A percentile compares a stretch with the other conserved stretches of the same genome.
Conservation (phyloP, 2,797 vertebrate species). For the Fistularia tabacaria region DNA sequence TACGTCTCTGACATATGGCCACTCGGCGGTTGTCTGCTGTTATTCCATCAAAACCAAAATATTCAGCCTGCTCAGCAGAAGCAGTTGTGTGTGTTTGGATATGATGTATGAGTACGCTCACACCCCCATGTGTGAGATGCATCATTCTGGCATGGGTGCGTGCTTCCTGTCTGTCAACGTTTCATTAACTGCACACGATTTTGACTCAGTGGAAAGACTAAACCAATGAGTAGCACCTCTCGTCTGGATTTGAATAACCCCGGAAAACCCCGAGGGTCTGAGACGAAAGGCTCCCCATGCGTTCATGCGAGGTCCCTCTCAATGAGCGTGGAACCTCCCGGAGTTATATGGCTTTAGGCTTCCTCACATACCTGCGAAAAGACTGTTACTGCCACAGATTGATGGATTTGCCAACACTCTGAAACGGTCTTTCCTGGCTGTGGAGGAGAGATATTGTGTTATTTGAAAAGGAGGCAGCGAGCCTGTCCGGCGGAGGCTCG, state of each 20-base stretch:
- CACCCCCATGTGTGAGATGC: slow-evolving; percentile 27
- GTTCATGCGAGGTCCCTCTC: slow-evolving; percentile 17
- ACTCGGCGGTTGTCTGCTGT: slow-evolving; percentile 12
- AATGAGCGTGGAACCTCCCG: slow-evolving; percentile 7
- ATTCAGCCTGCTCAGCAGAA: slow-evolving; percentile 11
- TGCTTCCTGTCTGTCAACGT: slow-evolving; percentile 51
- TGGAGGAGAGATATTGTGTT: slow-evolving; percentile 4
- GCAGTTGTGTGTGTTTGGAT: background rate
- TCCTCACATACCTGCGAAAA: slow-evolving; percentile 29
- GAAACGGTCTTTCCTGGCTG: slow-evolving; percentile 11
- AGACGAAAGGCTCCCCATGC: slow-evolving; percentile 17
- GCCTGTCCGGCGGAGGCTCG: background rate
- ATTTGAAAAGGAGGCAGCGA: slow-evolving; percentile 21
- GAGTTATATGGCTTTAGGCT: slow-evolving; percentile 26
- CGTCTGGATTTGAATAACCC: slow-evolving; percentile 39
- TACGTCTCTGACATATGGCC: slow-evolving; percentile 17
- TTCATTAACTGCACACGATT: slow-evolving; percentile 39
- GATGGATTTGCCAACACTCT: slow-evolving; percentile 29
- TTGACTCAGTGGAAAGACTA: slow-evolving; percentile 38
- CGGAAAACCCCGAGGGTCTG: slow-evolving; percentile 17
- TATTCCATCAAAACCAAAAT: slow-evolving; percentile 27
- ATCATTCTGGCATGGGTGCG: slow-evolving; percentile 15
- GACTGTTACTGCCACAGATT: slow-evolving; percentile 13
- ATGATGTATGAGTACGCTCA: slow-evolving; percentile 7
- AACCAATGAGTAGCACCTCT: slow-evolving; percentile 25